Evolutionary conservation across 1,140 invertebrate species (phyloP).

Genomic region (Musca domestica): DNA sequence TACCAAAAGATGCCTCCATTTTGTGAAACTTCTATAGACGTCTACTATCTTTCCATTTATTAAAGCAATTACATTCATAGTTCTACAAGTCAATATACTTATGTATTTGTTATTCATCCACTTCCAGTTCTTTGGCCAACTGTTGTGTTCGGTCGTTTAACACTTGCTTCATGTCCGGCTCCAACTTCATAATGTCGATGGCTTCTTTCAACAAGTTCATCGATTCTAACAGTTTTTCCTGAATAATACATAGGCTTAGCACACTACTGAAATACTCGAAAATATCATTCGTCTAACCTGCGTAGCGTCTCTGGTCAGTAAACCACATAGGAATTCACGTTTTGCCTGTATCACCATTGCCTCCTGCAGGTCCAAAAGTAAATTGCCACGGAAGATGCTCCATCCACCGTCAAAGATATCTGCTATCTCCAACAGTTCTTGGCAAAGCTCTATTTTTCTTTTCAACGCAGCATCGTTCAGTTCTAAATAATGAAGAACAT

Average conservation of each 20-base stretch:
- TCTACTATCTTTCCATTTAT: too few relatives aligned
- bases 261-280: constrained; percentile 1
- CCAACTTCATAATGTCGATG: constrained; percentile 57
- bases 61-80: too few relatives aligned
- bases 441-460: constrained; percentile 64
- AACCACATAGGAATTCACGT: constrained; percentile 55
- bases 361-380: constrained; percentile 66
- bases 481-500: constrained; percentile 51
- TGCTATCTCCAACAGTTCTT: constrained; percentile 64
- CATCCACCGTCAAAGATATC: constrained; percentile 64
- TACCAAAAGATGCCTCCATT: neutral
- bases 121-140: constrained; percentile 22
- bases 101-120: neutral
- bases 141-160: constrained; percentile 43
- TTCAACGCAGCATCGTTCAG: constrained; percentile 59
- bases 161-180: constrained; percentile 59
- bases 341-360: constrained; percentile 59
- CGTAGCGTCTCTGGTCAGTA: constrained; percentile 57
- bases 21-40: neutral
- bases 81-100: neutral
- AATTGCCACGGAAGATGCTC: constrained; percentile 61
- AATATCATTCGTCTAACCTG: constrained; percentile 49
- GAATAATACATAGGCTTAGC: constrained; percentile 23
- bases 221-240: constrained; percentile 57
- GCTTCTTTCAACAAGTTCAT: constrained; percentile 59